Conservation (phyloP, 2,113 vertebrate genomes). For the Nothoprocta perdicaria region DNA sequence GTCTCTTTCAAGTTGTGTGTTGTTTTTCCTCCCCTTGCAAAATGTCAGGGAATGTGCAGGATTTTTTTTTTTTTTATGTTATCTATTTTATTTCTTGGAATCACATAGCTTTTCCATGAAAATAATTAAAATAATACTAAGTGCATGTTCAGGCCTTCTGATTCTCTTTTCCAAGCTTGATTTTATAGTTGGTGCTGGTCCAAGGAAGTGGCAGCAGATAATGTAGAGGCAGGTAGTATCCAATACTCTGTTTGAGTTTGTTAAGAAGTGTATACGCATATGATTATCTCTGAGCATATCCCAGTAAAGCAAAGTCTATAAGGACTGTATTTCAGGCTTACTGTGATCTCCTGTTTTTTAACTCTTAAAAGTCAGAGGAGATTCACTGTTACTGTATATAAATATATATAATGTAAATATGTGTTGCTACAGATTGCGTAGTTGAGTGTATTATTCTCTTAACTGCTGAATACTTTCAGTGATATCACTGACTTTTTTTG, state of each 20-base stretch:
- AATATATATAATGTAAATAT: not conserved
- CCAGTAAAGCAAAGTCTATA: not conserved
- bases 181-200: not conserved
- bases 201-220: not conserved
- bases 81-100: not conserved
- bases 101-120: not conserved
- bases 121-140: not conserved
- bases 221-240: not conserved
- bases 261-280: not conserved
- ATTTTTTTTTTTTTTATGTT: not conserved
- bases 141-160: not conserved
- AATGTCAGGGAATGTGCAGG: not conserved
- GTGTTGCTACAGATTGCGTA: not conserved
- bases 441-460: not conserved
- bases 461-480: not conserved
- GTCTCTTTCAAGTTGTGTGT: not conserved
- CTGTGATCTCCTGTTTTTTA: not conserved
- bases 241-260: not conserved
- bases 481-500: not conserved
- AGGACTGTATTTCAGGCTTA: not conserved
- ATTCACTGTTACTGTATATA: not conserved
- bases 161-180: not conserved
- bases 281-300: not conserved
- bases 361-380: not conserved
- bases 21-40: slow-evolving; percentile 12